Conservation (phyloP, 30 jellyfish, hydroid and myxozoan genomes). For the Aurelia sp. region DNA sequence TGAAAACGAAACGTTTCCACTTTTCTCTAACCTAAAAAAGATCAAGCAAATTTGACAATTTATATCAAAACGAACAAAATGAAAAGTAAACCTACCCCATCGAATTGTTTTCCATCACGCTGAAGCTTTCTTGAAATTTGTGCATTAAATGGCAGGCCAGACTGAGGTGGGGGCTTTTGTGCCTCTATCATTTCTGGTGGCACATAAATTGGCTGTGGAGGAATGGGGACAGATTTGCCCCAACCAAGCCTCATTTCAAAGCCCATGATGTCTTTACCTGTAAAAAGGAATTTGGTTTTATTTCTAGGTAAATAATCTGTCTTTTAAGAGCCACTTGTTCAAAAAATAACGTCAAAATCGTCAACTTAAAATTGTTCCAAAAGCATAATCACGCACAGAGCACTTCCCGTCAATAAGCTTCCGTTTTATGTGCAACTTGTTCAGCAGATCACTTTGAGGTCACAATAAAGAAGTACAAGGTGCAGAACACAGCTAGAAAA, state of each 20-base stretch:
- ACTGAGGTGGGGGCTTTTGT: conserved; percentile 93
- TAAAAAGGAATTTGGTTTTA: background rate
- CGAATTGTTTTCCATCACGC: conserved; percentile 67
- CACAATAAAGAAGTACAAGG: too few relatives aligned
- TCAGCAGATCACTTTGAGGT: too few relatives aligned
- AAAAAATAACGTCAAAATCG: too few relatives aligned
- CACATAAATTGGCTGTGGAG: conserved; percentile 95
- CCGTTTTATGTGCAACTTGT: too few relatives aligned
- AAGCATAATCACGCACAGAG: too few relatives aligned
- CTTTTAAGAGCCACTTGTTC: too few relatives aligned
- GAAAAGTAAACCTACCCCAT: conserved; percentile 76
- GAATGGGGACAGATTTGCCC: conserved; percentile 98
- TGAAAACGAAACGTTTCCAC: background rate
- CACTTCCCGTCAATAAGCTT: too few relatives aligned
- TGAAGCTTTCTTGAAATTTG: conserved; percentile 70
- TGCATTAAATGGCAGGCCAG: conserved; percentile 96
- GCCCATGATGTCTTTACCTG: conserved; percentile 91
- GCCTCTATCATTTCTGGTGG: conserved; percentile 97
- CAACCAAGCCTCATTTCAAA: conserved; percentile 97
- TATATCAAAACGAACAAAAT: background rate
- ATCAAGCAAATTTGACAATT: background rate
- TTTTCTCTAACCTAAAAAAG: background rate
- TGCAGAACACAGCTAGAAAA: too few relatives aligned
- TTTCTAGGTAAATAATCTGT: too few relatives aligned
- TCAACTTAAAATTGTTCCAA: too few relatives aligned